phyloP scores from a whole-genome alignment of 1,140 invertebrate species.

The Procambarus clarkii region DNA sequence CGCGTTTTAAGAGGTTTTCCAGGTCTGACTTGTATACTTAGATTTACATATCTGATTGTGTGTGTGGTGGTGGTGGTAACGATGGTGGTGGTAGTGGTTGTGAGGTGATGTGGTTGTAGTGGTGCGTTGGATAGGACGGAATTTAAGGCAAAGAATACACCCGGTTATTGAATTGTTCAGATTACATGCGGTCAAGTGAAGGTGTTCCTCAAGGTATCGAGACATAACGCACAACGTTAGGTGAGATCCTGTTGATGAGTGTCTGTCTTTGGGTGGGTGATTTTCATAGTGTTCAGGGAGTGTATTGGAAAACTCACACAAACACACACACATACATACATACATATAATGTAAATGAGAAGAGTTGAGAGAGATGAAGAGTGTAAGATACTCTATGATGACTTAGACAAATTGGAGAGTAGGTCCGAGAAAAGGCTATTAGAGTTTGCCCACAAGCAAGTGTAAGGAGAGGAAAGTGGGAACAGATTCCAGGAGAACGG shows the following conservation, averaged over 20 bases:
- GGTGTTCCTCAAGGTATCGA: background rate
- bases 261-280: background rate
- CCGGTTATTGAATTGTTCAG: background rate
- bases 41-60: conserved; percentile 7
- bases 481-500: too few species aligned
- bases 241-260: background rate
- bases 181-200: background rate
- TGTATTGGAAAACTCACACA: background rate
- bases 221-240: background rate
- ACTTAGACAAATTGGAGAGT: too few species aligned
- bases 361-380: too few species aligned
- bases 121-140: background rate
- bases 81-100: background rate
- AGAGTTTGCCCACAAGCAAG: too few species aligned
- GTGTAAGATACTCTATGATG: too few species aligned
- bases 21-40: background rate
- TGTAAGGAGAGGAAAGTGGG: too few species aligned
- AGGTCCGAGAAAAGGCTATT: too few species aligned
- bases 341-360: conserved; percentile 35
- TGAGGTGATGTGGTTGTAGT: background rate
- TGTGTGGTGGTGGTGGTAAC: background rate
- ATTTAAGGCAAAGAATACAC: too few species aligned
- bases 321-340: background rate
- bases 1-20: conserved; percentile 8
- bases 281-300: background rate